Base-by-base conservation (phyloP, 2,888 invertebrate genomes). In the Lucinisca nassula region DNA sequence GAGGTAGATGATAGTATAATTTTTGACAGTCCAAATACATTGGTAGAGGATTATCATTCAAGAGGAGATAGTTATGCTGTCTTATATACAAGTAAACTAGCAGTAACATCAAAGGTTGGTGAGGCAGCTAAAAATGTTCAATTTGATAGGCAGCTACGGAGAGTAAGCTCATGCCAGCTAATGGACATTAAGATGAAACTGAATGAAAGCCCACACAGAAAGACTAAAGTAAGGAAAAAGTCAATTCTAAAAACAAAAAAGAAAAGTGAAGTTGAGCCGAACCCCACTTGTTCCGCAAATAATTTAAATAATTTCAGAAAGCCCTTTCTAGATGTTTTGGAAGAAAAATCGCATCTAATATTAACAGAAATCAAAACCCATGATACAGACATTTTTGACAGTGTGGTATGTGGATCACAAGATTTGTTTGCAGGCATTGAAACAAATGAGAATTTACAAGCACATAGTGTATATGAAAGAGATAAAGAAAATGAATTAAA, bases 131-230 rank as follows among this genome's bases (percentile, higher is more conserved):
- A 77, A 55, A 84, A 78, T 61, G 90, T 90, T 0, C 81, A 75
- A 21, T 90, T 90, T 79, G 79, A 85, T 27, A 51, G 51, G 17
- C 82, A 76, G 35, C 72, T 90, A 30, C 74, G 85, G 55, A 76
- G 84, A 35, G 83, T 90, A 3, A 90, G 87, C 17, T 82, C 87
- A 12, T 87, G 87, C 40, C 78, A 87, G 70, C 37, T 90, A 6
- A 90, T 90, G 79, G 90, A 90, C 49, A 84, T 87, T 21, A 90
- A 73, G 73, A 90, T 90, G 90, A 82, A 74, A 79, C 30, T 85
- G 24, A 85, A 80, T 74, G 45, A 21, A 74, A 74, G 74, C 38
- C 74, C 74, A 2, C 49, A 27, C 30, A 74, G 21, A 45, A 40
- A 40, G 6, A 14, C 2, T 38, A 74, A 61, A 32, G 17, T 49